Evolutionary conservation across 2,888 invertebrate species (phyloP).

Genomic region (Chrysomela aeneicollis): DNA sequence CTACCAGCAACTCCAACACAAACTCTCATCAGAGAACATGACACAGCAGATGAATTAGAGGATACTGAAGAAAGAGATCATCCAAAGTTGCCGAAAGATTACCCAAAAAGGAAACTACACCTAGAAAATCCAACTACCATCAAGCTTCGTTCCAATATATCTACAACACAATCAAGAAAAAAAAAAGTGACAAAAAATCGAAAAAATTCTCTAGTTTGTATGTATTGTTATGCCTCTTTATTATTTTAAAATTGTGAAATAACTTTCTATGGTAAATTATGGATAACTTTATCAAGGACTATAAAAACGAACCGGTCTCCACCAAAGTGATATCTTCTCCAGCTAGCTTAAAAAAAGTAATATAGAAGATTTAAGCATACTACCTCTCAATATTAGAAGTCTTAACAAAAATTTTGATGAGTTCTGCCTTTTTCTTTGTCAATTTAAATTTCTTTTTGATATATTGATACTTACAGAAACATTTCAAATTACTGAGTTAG

Average conservation of each 20-base stretch:
- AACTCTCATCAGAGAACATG: no score
- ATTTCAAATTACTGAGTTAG: no score
- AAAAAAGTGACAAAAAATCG: not conserved
- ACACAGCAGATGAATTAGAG: not conserved
- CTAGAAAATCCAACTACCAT: not conserved
- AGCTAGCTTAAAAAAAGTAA: no score
- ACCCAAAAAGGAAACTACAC: not conserved
- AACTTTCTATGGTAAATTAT: not conserved
- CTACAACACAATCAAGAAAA: not conserved
- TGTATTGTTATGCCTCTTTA: not conserved
- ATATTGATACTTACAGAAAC: no score
- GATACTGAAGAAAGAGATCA: not conserved
- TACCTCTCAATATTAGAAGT: no score
- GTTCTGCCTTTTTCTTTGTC: no score
- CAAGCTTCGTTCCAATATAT: not conserved
- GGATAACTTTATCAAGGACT: slow-evolving; percentile 11
- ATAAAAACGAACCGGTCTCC: slow-evolving; percentile 1
- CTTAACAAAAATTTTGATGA: no score
- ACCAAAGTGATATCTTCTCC: slow-evolving; percentile 1
- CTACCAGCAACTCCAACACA: slow-evolving; percentile 12
- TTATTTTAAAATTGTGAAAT: not conserved
- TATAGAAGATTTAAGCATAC: no score
- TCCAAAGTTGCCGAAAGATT: not conserved
- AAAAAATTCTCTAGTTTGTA: slow-evolving; percentile 7
- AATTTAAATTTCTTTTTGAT: no score